Evolutionary conservation across 1,140 invertebrate species (phyloP).

Genomic region (Papilio polytes): DNA sequence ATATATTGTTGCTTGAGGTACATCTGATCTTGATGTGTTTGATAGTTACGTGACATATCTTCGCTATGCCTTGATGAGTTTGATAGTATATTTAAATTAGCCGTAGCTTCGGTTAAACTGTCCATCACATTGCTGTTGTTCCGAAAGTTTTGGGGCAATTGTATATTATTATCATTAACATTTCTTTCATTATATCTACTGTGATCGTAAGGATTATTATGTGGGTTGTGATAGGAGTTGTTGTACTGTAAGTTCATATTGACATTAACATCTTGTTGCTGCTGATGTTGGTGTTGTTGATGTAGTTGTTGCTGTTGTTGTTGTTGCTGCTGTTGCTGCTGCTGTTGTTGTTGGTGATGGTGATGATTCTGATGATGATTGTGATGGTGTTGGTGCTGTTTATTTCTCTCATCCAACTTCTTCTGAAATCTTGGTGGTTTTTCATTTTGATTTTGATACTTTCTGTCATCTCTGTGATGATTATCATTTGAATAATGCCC

Average conservation of each 20-base stretch:
- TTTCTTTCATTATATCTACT: conserved; percentile 63
- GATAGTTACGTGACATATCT: conserved; percentile 61
- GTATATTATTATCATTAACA: conserved; percentile 61
- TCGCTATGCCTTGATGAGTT: conserved; percentile 61
- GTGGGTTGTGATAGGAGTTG: conserved; percentile 66
- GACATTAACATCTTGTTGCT: conserved; percentile 53
- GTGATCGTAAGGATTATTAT: conserved; percentile 62
- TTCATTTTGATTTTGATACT: conserved; percentile 75
- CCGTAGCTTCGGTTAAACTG: conserved; percentile 71
- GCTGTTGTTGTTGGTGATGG: conserved; percentile 46
- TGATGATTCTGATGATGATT: conserved; percentile 58
- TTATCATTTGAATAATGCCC: conserved; percentile 70
- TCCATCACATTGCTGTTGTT: conserved; percentile 68
- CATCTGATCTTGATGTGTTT: conserved; percentile 55
- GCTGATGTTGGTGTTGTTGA: conserved; percentile 52
- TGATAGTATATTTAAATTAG: conserved; percentile 70
- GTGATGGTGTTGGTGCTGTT: conserved; percentile 68
- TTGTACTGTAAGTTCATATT: conserved; percentile 63
- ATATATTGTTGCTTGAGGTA: conserved; percentile 64
- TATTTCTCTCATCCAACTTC: conserved; percentile 81
- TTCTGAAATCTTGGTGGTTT: conserved; percentile 82
- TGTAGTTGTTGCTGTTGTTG: conserved; percentile 56
- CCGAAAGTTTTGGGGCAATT: conserved; percentile 61
- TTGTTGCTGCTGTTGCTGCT: conserved; percentile 54
- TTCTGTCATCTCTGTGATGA: conserved; percentile 74